Percentiles rank a stretch among this genome's conserved stretches.
These are phyloP conservation scores for Sarcophaga bullata DNA, from an alignment of 1,140 invertebrate genomes.

Conservation along the genomic window DNA sequence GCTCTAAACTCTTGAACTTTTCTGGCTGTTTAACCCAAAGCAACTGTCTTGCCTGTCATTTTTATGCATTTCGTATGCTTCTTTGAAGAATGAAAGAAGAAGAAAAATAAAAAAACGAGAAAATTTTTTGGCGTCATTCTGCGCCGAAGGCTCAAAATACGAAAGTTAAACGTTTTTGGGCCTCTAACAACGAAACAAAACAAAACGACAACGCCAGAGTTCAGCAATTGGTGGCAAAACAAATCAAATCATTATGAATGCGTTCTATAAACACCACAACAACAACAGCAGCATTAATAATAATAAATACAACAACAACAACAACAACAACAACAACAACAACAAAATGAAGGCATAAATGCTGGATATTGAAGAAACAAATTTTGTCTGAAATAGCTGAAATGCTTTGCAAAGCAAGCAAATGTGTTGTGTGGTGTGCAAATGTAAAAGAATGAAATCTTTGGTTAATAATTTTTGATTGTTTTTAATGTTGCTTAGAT, in stretches of 20 bases:
- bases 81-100: too few relatives aligned
- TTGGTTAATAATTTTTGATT: neutral
- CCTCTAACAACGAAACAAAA: too few relatives aligned
- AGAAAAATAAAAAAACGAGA: too few relatives aligned
- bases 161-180: too few relatives aligned
- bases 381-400: neutral
- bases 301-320: neutral
- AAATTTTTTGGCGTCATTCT: constrained; percentile 22
- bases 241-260: neutral
- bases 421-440: neutral
- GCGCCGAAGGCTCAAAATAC: neutral
- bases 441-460: neutral
- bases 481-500: neutral
- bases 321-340: too few relatives aligned
- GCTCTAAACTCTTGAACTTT: neutral
- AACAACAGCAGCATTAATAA: neutral
- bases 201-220: neutral
- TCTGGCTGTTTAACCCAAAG: neutral
- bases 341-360: too few relatives aligned
- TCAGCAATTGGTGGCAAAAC: neutral
- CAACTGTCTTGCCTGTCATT: neutral
- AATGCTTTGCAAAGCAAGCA: constrained; percentile 10
- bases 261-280: neutral
- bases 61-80: neutral
- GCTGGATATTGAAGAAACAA: too few relatives aligned